A percentile compares a stretch with the other conserved stretches of the same genome.
phyloP scores from a whole-genome alignment of 2,797 vertebrate species.

The Pogonophryne albipinna region DNA sequence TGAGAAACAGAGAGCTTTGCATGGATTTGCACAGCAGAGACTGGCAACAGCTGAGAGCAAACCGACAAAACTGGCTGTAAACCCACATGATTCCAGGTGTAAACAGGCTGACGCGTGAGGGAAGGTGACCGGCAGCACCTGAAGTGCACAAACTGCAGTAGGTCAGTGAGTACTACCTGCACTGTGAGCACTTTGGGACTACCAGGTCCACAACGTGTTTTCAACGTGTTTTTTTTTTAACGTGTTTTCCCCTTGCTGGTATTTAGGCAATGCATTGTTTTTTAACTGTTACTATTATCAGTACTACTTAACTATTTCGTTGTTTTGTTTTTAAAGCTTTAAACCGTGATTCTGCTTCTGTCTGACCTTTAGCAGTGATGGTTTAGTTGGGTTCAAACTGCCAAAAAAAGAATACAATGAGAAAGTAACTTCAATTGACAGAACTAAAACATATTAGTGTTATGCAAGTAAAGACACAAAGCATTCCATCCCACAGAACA shows the following conservation, averaged over 20 bases:
- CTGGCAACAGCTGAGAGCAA: constrained; percentile 91
- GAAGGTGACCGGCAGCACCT: constrained; percentile 88
- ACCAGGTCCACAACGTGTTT: constrained; percentile 80
- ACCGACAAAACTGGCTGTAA: constrained; percentile 94
- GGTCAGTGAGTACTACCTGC: constrained; percentile 93
- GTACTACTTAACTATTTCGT: too few relatives aligned
- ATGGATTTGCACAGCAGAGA: constrained; percentile 99
- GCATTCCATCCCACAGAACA: too few relatives aligned
- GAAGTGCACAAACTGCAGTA: constrained; percentile 99
- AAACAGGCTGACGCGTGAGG: constrained; percentile 20
- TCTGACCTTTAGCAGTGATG: too few relatives aligned
- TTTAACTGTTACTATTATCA: too few relatives aligned
- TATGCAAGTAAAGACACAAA: too few relatives aligned
- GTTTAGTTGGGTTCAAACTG: too few relatives aligned
- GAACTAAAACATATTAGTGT: neutral
- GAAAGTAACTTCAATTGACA: neutral
- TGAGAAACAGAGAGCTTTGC: constrained; percentile 94
- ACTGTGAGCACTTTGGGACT: constrained; percentile 99
- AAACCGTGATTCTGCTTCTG: too few relatives aligned
- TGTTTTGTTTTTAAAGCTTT: too few relatives aligned
- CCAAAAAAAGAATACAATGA: too few relatives aligned
- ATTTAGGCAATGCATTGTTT: neutral
- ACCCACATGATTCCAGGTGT: constrained; percentile 45
- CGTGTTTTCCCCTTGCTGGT: too few relatives aligned
- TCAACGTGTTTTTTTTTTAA: too few relatives aligned